Conservation (phyloP, 2,113 vertebrate species). For the Pitta sordida region DNA sequence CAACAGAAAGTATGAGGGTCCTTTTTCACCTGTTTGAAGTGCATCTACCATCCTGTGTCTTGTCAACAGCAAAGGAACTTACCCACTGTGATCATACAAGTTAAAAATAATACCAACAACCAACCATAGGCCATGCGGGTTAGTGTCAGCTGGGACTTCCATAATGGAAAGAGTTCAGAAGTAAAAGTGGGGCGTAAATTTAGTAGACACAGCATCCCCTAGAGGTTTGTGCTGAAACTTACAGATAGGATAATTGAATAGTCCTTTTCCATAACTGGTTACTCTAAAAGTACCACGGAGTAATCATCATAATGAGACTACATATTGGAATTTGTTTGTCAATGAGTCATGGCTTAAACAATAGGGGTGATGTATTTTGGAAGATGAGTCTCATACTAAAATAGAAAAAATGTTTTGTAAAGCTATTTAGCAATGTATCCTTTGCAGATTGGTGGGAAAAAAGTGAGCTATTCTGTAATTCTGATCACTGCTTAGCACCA, state of each 20-base stretch:
- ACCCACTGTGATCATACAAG: not conserved
- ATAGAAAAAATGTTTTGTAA: not conserved
- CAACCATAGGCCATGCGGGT: not conserved
- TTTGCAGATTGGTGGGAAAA: not conserved
- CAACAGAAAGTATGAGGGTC: not conserved
- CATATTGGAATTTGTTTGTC: not conserved
- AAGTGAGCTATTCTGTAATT: not conserved
- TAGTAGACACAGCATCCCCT: slow-evolving; percentile 9
- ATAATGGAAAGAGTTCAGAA: not conserved
- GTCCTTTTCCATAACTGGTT: not conserved
- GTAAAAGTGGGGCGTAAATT: not conserved
- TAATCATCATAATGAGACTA: not conserved
- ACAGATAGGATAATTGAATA: not conserved
- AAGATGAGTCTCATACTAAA: not conserved
- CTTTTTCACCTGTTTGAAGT: not conserved
- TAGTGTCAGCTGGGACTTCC: not conserved
- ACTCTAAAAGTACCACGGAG: not conserved
- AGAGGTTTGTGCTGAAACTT: not conserved
- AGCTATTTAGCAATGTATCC: not conserved
- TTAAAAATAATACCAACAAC: not conserved
- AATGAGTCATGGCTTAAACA: not conserved
- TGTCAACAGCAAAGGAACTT: not conserved
- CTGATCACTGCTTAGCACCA: not conserved
- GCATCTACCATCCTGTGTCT: not conserved
- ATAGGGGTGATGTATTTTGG: not conserved